A percentile compares a stretch with the other conserved stretches of the same genome.
Conservation (phyloP, 2,888 invertebrate genomes). For the Miltochrista miniata region DNA sequence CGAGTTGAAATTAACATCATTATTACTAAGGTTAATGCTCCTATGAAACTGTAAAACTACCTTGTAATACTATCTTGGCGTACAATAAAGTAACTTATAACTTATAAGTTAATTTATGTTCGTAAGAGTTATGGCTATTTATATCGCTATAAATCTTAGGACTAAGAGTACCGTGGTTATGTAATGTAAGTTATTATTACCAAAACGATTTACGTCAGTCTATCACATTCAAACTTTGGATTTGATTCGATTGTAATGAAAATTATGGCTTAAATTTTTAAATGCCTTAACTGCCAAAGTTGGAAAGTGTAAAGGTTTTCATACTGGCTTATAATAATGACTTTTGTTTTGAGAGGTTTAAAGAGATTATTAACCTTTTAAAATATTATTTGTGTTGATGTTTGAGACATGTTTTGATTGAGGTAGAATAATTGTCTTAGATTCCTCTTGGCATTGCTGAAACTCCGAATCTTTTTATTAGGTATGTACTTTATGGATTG, state of each 20-base stretch:
- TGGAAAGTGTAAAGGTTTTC: not conserved
- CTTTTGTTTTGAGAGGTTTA: constrained; percentile 34
- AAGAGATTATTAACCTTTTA: constrained; percentile 3
- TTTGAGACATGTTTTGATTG: not conserved
- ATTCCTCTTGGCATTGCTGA: not conserved
- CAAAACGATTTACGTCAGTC: not conserved
- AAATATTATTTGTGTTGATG: not conserved
- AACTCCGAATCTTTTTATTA: not conserved
- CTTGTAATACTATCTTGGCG: too few relatives aligned
- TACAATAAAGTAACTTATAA: too few relatives aligned
- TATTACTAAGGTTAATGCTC: too few relatives aligned
- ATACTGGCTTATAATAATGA: not conserved
- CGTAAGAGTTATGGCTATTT: too few relatives aligned
- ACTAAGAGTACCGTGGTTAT: too few relatives aligned
- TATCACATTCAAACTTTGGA: not conserved
- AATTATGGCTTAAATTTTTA: not conserved
- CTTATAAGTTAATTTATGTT: too few relatives aligned
- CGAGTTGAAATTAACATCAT: too few relatives aligned
- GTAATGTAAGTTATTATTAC: too few relatives aligned
- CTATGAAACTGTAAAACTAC: too few relatives aligned
- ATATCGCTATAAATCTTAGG: too few relatives aligned
- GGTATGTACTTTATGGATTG: not conserved
- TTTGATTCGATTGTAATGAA: not conserved
- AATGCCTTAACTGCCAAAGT: not conserved
- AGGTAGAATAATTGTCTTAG: not conserved